Evolutionary conservation across 2,797 vertebrate species (phyloP), one percentile per base, ranked within the genome.

Genomic region (Chaenodraco wilsoni): DNA sequence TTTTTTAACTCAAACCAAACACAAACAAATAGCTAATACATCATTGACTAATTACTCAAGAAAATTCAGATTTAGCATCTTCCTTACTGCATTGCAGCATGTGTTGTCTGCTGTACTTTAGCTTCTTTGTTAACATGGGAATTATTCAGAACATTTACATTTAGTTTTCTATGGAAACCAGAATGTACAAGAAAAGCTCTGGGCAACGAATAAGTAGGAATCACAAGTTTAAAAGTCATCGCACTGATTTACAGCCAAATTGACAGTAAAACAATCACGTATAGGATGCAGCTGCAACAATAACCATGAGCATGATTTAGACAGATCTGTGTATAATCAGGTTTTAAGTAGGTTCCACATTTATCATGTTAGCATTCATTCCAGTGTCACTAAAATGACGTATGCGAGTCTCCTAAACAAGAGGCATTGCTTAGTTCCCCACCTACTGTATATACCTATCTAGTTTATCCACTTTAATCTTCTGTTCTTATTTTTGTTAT

Each of bases 401-500:
- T 68, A 59, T 78, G 78, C 73, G 41, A 80, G 73, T 76, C 74
- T 77, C 55, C 59, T 51, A 70, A 77, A 86, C 75, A 84, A 77
- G 64, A 84, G 57, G 23, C 72, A 72, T 58, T 31, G 62, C 77
- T 81, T 37, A 45, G 60, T 73, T 76, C 70, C 59, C 65, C 70
- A 72, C 81, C 71, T 58, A 57, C 69, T 65, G 67, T 74, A 44
- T 41, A 62, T 52, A 88, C 70, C 65, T 81, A 75, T 63, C 65
- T 11, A 16, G 43, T 67, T 23, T 46, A 78, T 72, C 78, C 77
- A 64, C 63, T 58, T 69, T 69, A 68, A 83, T 85, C 85, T 80
- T 80, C 74, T 67, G 69, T 76, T 76, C 33, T 63, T 79, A 69
- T 84, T 88, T 74, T 76, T 80, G 84, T 83, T 82, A 60, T 92